Conservation (phyloP, 2,888 invertebrate species). For the Patella ulyssiponensis region DNA sequence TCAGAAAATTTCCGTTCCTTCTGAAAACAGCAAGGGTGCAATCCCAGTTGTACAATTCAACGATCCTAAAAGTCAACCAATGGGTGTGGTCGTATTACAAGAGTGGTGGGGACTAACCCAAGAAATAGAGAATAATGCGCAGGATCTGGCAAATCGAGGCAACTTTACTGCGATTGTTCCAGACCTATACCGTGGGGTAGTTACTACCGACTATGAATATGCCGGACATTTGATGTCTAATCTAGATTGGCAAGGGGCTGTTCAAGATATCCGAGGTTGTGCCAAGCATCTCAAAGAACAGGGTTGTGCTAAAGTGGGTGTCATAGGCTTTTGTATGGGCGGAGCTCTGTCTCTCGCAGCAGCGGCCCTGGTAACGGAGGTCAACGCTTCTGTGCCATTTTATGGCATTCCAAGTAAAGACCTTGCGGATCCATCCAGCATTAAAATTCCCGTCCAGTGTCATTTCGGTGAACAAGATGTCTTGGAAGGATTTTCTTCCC, state of each 20-base stretch:
- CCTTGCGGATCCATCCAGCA: constrained; percentile 48
- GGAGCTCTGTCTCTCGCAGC: constrained; percentile 56
- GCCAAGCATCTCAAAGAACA: constrained; percentile 41
- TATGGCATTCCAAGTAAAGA: constrained; percentile 54
- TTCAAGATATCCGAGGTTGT: constrained; percentile 54
- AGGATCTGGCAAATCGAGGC: constrained; percentile 39
- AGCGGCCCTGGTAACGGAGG: constrained; percentile 45
- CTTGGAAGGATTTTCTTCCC: constrained; percentile 54
- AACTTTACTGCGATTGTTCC: constrained; percentile 51
- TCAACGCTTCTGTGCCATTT: constrained; percentile 59
- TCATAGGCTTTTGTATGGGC: constrained; percentile 66
- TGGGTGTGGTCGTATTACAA: constrained; percentile 23
- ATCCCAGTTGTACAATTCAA: background rate
- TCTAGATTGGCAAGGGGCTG: constrained; percentile 58
- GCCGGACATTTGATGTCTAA: constrained; percentile 55
- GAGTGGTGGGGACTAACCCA: constrained; percentile 65
- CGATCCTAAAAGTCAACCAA: background rate
- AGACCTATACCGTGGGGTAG: constrained; percentile 55
- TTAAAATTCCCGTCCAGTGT: constrained; percentile 56
- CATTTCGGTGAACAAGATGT: constrained; percentile 57
- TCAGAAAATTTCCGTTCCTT: background rate
- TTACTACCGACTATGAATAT: constrained; percentile 49
- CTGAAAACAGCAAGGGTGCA: background rate
- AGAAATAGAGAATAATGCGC: constrained; percentile 45
- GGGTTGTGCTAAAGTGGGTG: constrained; percentile 53